Conservation (phyloP, 1,140 invertebrate genomes). For the Cherax quadricarinatus region DNA sequence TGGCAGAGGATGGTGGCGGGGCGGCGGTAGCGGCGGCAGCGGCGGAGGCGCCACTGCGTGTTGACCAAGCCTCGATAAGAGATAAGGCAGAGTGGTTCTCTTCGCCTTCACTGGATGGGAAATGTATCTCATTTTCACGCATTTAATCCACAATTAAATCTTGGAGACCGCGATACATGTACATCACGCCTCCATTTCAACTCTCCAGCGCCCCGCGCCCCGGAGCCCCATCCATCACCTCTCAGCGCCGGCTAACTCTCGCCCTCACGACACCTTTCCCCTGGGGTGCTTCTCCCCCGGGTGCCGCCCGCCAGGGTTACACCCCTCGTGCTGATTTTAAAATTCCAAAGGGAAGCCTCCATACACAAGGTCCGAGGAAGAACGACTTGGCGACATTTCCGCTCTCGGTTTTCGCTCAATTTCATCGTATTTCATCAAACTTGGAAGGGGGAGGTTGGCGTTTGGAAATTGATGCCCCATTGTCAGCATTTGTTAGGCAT, state of each 20-base stretch:
- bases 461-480: slow-evolving; percentile 70
- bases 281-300: slow-evolving; percentile 11
- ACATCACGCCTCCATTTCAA: slow-evolving; percentile 65
- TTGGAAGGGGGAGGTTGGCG: slow-evolving; percentile 66
- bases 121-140: slow-evolving; percentile 70
- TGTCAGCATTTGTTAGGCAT: slow-evolving; percentile 70
- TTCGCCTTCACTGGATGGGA: slow-evolving; percentile 58
- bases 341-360: slow-evolving; percentile 71
- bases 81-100: slow-evolving; percentile 53
- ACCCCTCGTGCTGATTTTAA: slow-evolving; percentile 63
- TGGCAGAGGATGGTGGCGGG: background rate
- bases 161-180: slow-evolving; percentile 54
- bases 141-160: slow-evolving; percentile 72
- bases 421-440: slow-evolving; percentile 70
- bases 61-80: slow-evolving; percentile 28
- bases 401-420: slow-evolving; percentile 67
- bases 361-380: slow-evolving; percentile 58
- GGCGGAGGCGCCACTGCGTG: background rate
- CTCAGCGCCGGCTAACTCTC: background rate
- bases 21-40: background rate
- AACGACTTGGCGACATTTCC: slow-evolving; percentile 46
- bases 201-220: slow-evolving; percentile 7
- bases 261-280: background rate
- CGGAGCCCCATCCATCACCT: background rate
- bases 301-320: background rate